These are phyloP conservation scores for Haemorhous mexicanus DNA, from an alignment of 2,113 vertebrate species.

Conservation along the genomic window DNA sequence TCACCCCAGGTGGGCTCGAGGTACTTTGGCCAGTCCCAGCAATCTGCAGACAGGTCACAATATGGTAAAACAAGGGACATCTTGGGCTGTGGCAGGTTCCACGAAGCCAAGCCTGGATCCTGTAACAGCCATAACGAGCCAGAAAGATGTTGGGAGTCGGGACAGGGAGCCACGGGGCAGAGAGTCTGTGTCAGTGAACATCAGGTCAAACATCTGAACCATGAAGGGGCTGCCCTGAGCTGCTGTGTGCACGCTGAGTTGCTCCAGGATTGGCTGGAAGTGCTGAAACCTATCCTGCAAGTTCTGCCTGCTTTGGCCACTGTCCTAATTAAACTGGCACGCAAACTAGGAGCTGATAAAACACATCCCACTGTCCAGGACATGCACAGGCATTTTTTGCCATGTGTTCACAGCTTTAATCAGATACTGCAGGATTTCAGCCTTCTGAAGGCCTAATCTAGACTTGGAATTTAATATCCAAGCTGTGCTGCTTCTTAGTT, in stretches of 20 bases:
- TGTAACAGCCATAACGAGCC: rapidly evolving
- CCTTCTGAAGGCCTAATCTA: not conserved
- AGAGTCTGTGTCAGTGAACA: not conserved
- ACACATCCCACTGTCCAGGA: not conserved
- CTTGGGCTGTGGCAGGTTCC: not conserved
- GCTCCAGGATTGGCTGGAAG: not conserved
- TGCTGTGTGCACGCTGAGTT: rapidly evolving
- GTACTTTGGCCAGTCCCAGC: not conserved
- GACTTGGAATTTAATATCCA: not conserved
- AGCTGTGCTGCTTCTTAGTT: not conserved
- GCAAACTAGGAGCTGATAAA: not conserved
- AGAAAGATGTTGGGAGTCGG: not conserved
- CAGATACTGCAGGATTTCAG: not conserved
- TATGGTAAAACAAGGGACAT: not conserved
- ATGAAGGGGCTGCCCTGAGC: not conserved
- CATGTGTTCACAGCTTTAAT: not conserved
- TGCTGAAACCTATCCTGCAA: not conserved
- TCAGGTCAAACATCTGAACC: conserved; percentile 13
- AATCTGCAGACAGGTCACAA: not conserved
- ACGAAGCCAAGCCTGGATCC: not conserved
- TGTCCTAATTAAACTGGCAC: conserved; percentile 36
- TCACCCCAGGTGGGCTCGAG: not conserved
- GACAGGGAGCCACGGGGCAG: not conserved
- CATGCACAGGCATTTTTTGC: not conserved
- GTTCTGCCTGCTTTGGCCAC: conserved; percentile 25